Conservation (phyloP, 2,113 vertebrate species). For the Pitta sordida region DNA sequence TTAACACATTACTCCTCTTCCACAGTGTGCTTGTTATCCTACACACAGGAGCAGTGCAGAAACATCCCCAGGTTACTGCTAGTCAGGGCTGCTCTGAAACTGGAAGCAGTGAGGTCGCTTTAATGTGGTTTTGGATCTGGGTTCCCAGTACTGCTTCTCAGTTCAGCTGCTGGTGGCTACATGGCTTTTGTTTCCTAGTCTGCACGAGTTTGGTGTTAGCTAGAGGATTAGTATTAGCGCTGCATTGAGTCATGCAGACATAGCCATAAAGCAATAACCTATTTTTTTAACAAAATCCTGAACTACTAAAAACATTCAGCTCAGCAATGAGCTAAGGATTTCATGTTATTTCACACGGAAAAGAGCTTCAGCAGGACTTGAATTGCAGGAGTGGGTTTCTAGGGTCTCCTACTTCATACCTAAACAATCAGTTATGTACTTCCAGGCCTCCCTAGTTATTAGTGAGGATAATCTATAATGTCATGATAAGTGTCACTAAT, state of each 20-base stretch:
- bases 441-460: neutral
- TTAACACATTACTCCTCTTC: neutral
- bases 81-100: neutral
- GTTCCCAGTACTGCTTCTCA: neutral
- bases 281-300: neutral
- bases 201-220: neutral
- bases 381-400: neutral
- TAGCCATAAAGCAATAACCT: neutral
- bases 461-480: neutral
- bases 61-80: neutral
- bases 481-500: neutral
- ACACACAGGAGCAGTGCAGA: neutral
- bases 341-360: neutral
- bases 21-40: neutral
- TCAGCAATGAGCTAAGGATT: neutral
- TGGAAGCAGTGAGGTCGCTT: neutral
- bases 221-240: neutral
- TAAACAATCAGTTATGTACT: neutral
- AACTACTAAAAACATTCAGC: neutral
- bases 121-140: rapidly evolving
- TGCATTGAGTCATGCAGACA: neutral
- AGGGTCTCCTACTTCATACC: neutral
- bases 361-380: neutral
- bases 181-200: neutral
- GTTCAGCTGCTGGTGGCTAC: neutral